A percentile compares a stretch with the other conserved stretches of the same genome.
Conservation (phyloP, 1,140 invertebrate genomes). For the Phenacoccus solenopsis region DNA sequence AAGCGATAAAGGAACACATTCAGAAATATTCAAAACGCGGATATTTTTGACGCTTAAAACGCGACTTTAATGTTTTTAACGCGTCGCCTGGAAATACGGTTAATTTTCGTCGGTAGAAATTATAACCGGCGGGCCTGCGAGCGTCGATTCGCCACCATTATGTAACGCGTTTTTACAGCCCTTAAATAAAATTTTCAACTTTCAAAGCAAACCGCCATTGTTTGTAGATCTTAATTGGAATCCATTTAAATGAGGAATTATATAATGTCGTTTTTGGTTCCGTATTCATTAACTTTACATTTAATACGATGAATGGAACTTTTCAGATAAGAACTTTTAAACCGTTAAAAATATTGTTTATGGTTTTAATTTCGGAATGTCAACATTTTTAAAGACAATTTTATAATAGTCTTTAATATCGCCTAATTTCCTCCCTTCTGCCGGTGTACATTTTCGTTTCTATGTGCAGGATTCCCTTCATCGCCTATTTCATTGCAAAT, state of each 20-base stretch:
- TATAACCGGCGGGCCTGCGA: neutral
- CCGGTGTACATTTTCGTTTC: no score
- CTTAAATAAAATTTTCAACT: slow-evolving; percentile 14
- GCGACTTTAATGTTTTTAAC: neutral
- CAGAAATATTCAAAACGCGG: neutral
- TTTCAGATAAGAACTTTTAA: neutral
- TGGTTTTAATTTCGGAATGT: neutral
- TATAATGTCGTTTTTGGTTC: slow-evolving; percentile 15
- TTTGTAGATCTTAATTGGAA: slow-evolving; percentile 17
- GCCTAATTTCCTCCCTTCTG: no score
- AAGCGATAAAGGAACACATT: neutral
- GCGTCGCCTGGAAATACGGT: neutral
- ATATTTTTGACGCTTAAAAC: neutral
- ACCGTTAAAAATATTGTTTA: neutral
- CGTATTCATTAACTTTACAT: slow-evolving; percentile 13
- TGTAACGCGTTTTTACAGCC: neutral
- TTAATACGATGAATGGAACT: neutral
- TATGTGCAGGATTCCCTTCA: no score
- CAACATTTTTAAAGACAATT: neutral
- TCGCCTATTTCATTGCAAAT: no score
- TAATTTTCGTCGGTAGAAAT: neutral
- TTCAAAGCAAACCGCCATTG: neutral
- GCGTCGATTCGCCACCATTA: slow-evolving; percentile 4
- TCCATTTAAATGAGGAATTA: slow-evolving; percentile 14
- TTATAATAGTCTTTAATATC: neutral